Evolutionary conservation across 2,888 invertebrate genomes (phyloP).

Genomic region (Acanthosoma haemorrhoidale): DNA sequence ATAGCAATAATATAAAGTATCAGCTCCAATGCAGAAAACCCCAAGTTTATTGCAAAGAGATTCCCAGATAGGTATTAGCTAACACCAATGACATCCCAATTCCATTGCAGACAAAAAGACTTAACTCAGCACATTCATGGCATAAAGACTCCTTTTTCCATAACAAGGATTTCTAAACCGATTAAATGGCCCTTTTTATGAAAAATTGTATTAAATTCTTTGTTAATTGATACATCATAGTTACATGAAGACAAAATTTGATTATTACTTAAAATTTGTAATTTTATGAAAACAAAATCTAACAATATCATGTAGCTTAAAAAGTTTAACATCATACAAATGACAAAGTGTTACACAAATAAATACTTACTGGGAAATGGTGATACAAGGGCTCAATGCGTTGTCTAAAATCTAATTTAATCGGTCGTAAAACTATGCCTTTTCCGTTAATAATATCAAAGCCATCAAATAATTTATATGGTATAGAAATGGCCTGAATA

Average conservation of each 20-base stretch:
- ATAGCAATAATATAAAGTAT: too few species aligned
- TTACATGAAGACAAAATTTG: too few species aligned
- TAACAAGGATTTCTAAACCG: neutral
- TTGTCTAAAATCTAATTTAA: neutral
- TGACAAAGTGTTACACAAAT: too few species aligned
- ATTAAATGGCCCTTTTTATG: neutral
- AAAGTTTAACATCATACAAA: neutral
- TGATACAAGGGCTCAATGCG: neutral
- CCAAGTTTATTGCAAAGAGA: too few species aligned
- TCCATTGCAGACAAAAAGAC: neutral
- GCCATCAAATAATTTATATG: constrained; percentile 9
- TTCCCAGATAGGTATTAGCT: neutral
- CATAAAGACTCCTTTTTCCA: neutral
- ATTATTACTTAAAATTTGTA: too few species aligned
- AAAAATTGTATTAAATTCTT: neutral
- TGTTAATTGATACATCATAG: neutral
- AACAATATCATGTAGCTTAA: too few species aligned
- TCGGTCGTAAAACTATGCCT: neutral
- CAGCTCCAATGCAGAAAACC: too few species aligned
- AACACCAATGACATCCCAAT: neutral
- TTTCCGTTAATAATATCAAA: constrained; percentile 6
- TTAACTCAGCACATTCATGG: neutral
- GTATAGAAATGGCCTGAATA: neutral
- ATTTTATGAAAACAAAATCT: too few species aligned
- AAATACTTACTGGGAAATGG: constrained; percentile 19